Evolutionary conservation across 2,113 vertebrate species (phyloP).

Genomic region (Zingel zingel): DNA sequence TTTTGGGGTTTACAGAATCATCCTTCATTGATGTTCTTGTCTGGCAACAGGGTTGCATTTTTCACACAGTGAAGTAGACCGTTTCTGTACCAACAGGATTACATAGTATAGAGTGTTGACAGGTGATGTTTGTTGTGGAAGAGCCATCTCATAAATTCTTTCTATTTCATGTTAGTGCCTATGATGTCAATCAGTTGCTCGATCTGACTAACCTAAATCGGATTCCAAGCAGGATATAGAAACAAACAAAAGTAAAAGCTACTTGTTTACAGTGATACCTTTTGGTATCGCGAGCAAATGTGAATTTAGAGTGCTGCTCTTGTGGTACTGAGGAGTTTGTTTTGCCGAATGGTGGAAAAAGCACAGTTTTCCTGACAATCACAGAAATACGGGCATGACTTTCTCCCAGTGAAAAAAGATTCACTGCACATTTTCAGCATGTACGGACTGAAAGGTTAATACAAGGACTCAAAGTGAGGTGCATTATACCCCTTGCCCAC

Average conservation of each 20-base stretch:
- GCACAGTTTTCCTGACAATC: too few relatives aligned
- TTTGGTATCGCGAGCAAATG: too few relatives aligned
- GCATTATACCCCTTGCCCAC: neutral
- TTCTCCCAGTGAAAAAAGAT: too few relatives aligned
- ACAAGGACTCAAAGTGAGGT: neutral
- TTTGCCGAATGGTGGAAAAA: too few relatives aligned
- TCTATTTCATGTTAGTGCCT: neutral
- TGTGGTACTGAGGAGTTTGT: too few relatives aligned
- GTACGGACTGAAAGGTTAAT: neutral
- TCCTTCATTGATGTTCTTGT: too few relatives aligned
- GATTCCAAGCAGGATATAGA: slow-evolving; percentile 28
- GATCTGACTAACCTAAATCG: slow-evolving; percentile 51
- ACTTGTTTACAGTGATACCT: too few relatives aligned
- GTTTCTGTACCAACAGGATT: neutral
- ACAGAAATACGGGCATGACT: too few relatives aligned
- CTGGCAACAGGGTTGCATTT: too few relatives aligned
- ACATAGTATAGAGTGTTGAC: neutral
- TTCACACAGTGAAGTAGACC: neutral
- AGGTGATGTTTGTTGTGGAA: neutral
- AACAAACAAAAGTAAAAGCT: slow-evolving; percentile 50
- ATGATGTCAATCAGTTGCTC: slow-evolving; percentile 9
- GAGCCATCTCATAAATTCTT: neutral
- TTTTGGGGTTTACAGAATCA: neutral
- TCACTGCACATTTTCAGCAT: neutral
- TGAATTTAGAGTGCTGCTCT: too few relatives aligned